Conservation (phyloP, 2,888 invertebrate genomes). For the Pantelozetes paolii region DNA sequence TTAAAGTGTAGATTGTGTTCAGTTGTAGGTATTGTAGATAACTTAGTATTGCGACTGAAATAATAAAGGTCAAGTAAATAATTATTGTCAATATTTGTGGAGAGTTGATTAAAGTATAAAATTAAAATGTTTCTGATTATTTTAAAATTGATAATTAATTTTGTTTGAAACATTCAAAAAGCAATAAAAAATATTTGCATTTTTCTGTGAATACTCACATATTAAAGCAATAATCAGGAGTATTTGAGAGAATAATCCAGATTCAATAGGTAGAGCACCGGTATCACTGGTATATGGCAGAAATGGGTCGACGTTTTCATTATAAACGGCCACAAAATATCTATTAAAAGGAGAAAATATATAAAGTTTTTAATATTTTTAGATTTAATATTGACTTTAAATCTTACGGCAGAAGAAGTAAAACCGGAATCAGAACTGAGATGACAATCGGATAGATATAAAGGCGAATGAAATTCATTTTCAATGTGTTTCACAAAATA, state of each 20-base stretch:
- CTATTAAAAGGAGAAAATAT: neutral
- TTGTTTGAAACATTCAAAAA: neutral
- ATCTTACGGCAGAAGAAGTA: neutral
- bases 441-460: conserved; percentile 18
- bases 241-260: conserved; percentile 3
- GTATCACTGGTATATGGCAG: conserved; percentile 16
- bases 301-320: neutral
- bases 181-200: neutral
- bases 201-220: conserved; percentile 16
- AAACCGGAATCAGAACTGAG: neutral
- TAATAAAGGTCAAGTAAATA: neutral
- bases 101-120: neutral
- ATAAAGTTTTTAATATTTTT: neutral
- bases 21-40: conserved; percentile 11
- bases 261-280: neutral
- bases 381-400: neutral
- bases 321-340: neutral
- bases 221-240: neutral
- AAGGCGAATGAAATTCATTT: neutral
- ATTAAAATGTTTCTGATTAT: neutral
- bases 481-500: neutral
- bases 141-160: neutral
- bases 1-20: conserved; percentile 16
- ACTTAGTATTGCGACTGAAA: neutral
- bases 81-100: too few species aligned